Conservation (phyloP, 2,797 vertebrate genomes). For the Clarias fuscus region DNA sequence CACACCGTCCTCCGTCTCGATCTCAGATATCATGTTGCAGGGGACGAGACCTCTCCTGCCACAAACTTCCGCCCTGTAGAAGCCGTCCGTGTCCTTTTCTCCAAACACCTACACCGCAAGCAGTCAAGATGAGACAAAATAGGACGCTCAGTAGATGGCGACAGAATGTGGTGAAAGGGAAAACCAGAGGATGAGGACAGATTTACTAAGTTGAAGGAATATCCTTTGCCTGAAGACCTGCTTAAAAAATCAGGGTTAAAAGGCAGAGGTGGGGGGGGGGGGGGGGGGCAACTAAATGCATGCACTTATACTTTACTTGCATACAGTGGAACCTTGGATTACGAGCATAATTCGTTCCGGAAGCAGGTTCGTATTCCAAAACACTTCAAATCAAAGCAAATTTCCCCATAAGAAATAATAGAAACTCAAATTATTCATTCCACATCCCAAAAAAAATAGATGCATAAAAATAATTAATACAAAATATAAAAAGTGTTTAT, state of each 20-base stretch:
- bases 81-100: constrained; percentile 93
- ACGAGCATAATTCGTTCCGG: too few relatives aligned
- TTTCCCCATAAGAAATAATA: too few relatives aligned
- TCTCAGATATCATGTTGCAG: constrained; percentile 98
- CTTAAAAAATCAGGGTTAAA: background rate
- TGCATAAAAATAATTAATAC: too few relatives aligned
- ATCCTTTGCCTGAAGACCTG: background rate
- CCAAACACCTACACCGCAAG: constrained; percentile 84
- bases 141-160: background rate
- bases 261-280: too few relatives aligned
- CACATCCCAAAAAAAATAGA: too few relatives aligned
- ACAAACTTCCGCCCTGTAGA: constrained; percentile 91
- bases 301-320: too few relatives aligned
- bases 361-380: too few relatives aligned
- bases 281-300: too few relatives aligned
- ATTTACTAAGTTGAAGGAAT: background rate
- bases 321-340: too few relatives aligned
- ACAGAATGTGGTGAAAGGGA: background rate
- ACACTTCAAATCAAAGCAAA: too few relatives aligned
- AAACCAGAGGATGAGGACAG: background rate
- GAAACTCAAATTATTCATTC: too few relatives aligned
- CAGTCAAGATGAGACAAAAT: background rate
- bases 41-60: constrained; percentile 90
- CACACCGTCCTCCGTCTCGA: constrained; percentile 93
- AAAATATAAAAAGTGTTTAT: too few relatives aligned